phyloP scores from a whole-genome alignment of 2,113 vertebrate genomes.

The Platanista minor region DNA sequence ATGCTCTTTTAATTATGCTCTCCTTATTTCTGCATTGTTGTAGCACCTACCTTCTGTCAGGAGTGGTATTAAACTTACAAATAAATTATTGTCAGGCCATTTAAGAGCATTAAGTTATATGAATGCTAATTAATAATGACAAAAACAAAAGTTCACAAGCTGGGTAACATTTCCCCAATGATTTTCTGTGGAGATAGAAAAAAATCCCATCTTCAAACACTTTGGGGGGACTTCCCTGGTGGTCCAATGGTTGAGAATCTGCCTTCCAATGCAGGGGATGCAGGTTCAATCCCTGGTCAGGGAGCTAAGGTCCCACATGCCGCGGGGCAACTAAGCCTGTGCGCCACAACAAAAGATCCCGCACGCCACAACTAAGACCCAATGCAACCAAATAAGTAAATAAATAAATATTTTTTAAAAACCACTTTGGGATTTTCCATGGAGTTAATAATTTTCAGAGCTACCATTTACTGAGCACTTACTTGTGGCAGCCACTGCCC shows the following conservation, averaged over 20 bases:
- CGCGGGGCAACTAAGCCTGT: too few species aligned
- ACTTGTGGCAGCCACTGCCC: neutral
- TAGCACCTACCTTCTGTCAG: neutral
- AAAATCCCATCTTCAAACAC: neutral
- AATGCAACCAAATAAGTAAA: too few species aligned
- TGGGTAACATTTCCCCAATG: neutral
- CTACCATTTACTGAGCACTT: neutral
- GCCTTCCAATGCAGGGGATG: too few species aligned
- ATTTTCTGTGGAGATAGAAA: neutral
- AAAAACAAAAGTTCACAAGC: neutral
- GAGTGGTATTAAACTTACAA: neutral
- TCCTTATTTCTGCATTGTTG: constrained; percentile 11
- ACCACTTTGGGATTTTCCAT: neutral
- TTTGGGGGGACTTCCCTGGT: neutral
- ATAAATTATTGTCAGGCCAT: neutral
- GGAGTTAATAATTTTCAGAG: neutral
- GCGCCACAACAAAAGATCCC: too few species aligned
- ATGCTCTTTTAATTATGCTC: neutral
- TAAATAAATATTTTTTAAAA: too few species aligned
- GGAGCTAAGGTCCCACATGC: too few species aligned
- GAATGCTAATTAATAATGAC: neutral
- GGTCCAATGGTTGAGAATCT: too few species aligned
- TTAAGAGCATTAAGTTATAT: neutral
- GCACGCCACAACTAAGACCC: too few species aligned
- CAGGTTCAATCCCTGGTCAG: too few species aligned